phyloP scores from a whole-genome alignment of 1,140 invertebrate species.

The Latrodectus geometricus region DNA sequence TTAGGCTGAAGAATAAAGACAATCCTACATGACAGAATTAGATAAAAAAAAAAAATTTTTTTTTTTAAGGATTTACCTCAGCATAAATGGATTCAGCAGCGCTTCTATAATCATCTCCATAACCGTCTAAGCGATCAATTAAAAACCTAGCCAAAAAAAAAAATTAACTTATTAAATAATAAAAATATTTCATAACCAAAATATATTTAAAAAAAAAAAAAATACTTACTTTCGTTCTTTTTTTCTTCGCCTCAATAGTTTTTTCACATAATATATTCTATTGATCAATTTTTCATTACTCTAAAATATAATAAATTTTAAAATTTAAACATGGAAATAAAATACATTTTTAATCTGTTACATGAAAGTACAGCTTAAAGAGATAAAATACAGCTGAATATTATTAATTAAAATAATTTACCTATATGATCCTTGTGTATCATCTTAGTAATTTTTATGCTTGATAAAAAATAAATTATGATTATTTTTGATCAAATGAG shows the following conservation, averaged over 20 bases:
- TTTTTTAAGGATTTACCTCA: conserved; percentile 2
- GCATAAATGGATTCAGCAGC: conserved; percentile 24
- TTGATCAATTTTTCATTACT: conserved; percentile 54
- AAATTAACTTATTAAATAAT: not conserved
- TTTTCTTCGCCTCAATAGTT: conserved; percentile 41
- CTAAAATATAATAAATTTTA: conserved; percentile 14
- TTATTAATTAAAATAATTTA: too few species aligned
- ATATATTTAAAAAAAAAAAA: not conserved
- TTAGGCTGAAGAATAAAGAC: too few species aligned
- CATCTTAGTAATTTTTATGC: too few species aligned
- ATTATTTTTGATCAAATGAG: too few species aligned
- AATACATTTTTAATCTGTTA: too few species aligned
- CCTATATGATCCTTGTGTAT: too few species aligned
- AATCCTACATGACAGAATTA: too few species aligned
- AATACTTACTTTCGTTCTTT: conserved; percentile 49
- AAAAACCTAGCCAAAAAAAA: conserved; percentile 39
- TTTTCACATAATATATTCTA: conserved; percentile 59
- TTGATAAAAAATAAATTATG: too few species aligned
- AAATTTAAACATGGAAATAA: not conserved
- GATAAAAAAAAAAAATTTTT: too few species aligned
- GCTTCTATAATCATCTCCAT: conserved; percentile 54
- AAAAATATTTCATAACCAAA: not conserved
- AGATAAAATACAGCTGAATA: too few species aligned
- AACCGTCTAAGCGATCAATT: conserved; percentile 50
- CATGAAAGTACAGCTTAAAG: too few species aligned